Percentiles rank a stretch among this genome's conserved stretches.
Evolutionary conservation across 2,113 vertebrate species (phyloP).

Genomic region (Gallinago undulata): DNA sequence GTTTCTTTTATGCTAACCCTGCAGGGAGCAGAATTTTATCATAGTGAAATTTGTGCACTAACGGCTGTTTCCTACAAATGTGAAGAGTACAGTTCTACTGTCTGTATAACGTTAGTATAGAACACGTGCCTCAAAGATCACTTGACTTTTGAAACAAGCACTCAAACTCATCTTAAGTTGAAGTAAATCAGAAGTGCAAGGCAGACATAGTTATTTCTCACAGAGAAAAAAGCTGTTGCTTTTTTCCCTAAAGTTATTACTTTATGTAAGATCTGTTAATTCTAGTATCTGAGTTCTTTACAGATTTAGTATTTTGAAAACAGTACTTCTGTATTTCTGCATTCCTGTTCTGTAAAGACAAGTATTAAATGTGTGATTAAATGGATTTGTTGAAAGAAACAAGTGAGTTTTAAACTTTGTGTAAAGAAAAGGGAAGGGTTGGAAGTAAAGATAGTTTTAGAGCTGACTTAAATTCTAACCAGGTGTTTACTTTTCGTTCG

Average conservation of each 20-base stretch:
- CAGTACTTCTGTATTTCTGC: neutral
- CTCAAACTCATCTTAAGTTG: neutral
- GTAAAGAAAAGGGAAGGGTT: neutral
- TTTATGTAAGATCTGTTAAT: neutral
- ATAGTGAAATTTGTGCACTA: neutral
- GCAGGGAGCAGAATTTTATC: neutral
- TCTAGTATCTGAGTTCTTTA: neutral
- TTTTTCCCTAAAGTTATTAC: neutral
- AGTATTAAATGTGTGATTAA: neutral
- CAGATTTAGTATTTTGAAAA: neutral
- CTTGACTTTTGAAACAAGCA: neutral
- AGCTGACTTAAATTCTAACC: neutral
- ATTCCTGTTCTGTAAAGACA: neutral
- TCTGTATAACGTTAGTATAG: neutral
- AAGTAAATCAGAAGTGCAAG: neutral
- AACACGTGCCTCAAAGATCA: neutral
- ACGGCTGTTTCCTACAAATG: neutral
- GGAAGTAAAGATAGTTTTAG: neutral
- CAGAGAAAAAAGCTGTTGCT: neutral
- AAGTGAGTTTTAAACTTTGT: neutral
- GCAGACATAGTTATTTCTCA: neutral
- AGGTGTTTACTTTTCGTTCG: neutral
- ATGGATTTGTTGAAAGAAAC: neutral
- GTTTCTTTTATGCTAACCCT: neutral
- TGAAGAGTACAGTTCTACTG: neutral